Percentiles rank a stretch among this genome's conserved stretches.
phyloP scores from a whole-genome alignment of 2,113 vertebrate genomes.

The Nerophis ophidion region DNA sequence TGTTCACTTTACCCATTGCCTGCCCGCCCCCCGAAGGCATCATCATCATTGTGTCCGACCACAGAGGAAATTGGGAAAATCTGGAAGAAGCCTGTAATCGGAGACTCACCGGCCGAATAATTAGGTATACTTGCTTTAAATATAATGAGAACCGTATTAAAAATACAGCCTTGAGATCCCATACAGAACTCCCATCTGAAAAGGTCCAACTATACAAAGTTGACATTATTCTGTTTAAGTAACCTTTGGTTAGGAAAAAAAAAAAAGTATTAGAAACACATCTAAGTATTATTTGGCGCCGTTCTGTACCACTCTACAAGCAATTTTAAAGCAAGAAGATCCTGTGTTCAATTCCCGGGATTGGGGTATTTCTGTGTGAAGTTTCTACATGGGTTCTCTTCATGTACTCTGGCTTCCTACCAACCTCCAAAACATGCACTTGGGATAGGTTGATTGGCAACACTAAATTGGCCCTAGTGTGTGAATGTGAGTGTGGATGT shows the following conservation, averaged over 20 bases:
- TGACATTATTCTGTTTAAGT: too few species aligned
- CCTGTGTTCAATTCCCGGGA: too few species aligned
- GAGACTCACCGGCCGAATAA: not conserved
- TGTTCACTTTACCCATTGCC: slow-evolving; percentile 48
- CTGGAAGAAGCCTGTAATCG: slow-evolving; percentile 23
- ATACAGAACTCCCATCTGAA: not conserved
- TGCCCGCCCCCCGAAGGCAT: slow-evolving; percentile 44
- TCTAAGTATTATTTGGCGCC: not conserved
- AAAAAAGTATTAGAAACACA: not conserved
- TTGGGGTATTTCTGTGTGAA: too few species aligned
- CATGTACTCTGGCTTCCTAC: too few species aligned
- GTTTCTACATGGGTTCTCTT: too few species aligned
- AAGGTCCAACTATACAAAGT: not conserved
- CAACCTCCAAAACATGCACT: too few species aligned
- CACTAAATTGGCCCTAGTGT: too few species aligned
- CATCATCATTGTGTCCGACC: slow-evolving; percentile 55
- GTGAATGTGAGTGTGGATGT: too few species aligned
- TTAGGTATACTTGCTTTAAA: not conserved
- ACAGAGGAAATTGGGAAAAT: slow-evolving; percentile 60
- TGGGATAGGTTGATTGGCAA: too few species aligned
- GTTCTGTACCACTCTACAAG: not conserved
- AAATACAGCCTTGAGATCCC: not conserved
- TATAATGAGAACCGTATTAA: not conserved
- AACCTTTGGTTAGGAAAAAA: not conserved
- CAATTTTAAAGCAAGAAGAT: not conserved